phyloP scores from a whole-genome alignment of 1,140 invertebrate genomes.

The Aphidius gifuensis region DNA sequence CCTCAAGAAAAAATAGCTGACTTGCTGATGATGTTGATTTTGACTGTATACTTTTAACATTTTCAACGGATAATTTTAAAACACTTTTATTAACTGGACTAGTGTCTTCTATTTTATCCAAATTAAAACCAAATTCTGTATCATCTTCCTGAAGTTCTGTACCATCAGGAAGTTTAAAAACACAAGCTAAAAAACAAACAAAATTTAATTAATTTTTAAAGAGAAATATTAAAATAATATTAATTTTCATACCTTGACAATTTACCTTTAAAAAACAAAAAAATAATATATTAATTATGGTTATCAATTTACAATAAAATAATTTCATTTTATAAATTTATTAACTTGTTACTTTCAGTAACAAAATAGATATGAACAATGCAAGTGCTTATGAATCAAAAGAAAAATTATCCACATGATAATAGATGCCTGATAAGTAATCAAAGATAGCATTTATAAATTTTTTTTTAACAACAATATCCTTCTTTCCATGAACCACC shows the following conservation, averaged over 20 bases:
- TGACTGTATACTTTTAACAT: not conserved
- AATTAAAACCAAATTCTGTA: not conserved
- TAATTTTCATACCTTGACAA: not conserved
- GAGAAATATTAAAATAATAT: not conserved
- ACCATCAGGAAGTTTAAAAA: not conserved
- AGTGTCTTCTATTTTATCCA: constrained; percentile 1
- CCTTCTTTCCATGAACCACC: no score
- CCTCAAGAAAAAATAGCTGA: not conserved
- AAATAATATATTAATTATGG: no score
- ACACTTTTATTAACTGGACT: not conserved
- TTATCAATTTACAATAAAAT: no score
- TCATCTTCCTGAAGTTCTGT: not conserved
- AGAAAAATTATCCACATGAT: no score
- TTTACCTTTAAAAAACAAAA: no score
- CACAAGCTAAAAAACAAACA: constrained; percentile 1
- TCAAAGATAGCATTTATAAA: no score
- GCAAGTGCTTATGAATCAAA: no score
- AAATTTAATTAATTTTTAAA: not conserved
- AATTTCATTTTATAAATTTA: no score
- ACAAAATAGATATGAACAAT: no score
- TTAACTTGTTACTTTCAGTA: no score
- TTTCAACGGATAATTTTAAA: not conserved
- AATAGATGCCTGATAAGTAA: no score
- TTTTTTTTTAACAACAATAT: no score
- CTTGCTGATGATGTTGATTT: not conserved